phyloP scores from a whole-genome alignment of 2,888 invertebrate genomes.

The Himalopsyche anomala region DNA sequence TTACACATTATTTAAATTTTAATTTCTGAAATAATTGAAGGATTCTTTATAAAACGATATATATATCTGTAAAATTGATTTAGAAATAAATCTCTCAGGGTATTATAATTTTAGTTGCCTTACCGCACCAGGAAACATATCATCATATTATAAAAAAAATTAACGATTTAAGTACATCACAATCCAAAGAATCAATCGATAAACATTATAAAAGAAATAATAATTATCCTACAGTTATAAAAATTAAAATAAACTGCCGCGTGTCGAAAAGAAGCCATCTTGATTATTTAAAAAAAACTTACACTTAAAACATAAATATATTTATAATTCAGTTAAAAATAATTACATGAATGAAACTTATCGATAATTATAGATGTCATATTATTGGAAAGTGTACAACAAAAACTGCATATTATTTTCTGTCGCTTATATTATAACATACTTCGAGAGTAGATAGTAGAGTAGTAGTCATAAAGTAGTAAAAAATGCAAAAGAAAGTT shows the following conservation, averaged over 20 bases:
- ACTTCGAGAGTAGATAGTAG: neutral
- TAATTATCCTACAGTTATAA: conserved; percentile 11
- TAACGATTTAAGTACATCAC: conserved; percentile 42
- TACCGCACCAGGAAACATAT: neutral
- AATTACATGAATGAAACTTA: conserved; percentile 28
- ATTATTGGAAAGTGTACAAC: conserved; percentile 27
- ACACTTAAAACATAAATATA: conserved; percentile 38
- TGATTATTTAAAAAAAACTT: conserved; percentile 32
- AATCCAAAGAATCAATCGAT: conserved; percentile 34
- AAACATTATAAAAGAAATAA: conserved; percentile 43
- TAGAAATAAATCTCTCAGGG: conserved; percentile 20
- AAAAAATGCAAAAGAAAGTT: conserved; percentile 23
- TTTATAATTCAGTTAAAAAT: conserved; percentile 35
- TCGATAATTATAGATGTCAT: conserved; percentile 1
- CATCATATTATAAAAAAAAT: neutral
- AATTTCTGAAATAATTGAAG: neutral
- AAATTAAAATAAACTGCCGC: conserved; percentile 43
- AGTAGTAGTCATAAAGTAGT: neutral
- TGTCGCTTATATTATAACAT: neutral
- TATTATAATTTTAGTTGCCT: conserved; percentile 41
- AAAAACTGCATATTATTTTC: neutral
- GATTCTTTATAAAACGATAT: neutral
- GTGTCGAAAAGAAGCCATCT: conserved; percentile 23
- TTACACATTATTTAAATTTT: too few relatives aligned
- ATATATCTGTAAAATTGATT: neutral